phyloP scores from a whole-genome alignment of 1,140 invertebrate genomes.

The Brachionus calyciflorus region DNA sequence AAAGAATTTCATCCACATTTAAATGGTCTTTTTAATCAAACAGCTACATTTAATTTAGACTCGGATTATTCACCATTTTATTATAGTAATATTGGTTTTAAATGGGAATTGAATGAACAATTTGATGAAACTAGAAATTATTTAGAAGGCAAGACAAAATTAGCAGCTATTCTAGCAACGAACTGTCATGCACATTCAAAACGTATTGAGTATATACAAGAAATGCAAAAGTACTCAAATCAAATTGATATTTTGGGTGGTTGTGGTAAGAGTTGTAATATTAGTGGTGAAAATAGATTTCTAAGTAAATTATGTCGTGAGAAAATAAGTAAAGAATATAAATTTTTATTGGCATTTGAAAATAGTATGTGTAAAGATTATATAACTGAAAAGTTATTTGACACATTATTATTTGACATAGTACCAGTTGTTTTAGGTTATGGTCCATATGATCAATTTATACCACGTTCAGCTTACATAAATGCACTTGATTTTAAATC shows the following conservation, averaged over 20 bases:
- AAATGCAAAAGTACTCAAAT: slow-evolving; percentile 23
- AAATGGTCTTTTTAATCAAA: slow-evolving; percentile 27
- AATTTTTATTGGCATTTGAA: slow-evolving; percentile 54
- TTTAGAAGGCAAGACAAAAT: background rate
- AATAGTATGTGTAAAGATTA: slow-evolving; percentile 52
- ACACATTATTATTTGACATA: slow-evolving; percentile 47
- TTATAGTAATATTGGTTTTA: slow-evolving; percentile 14
- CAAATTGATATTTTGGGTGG: slow-evolving; percentile 50
- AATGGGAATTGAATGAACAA: background rate
- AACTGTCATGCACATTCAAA: slow-evolving; percentile 18
- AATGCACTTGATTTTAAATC: slow-evolving; percentile 47
- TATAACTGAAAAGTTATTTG: slow-evolving; percentile 53
- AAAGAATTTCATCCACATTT: background rate
- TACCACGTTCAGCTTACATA: slow-evolving; percentile 34
- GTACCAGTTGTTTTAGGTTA: slow-evolving; percentile 29
- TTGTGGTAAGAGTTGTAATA: slow-evolving; percentile 47
- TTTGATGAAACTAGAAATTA: background rate
- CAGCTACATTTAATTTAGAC: slow-evolving; percentile 4
- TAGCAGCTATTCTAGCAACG: background rate
- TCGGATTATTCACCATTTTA: slow-evolving; percentile 29
- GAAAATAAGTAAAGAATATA: slow-evolving; percentile 49
- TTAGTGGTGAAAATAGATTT: background rate
- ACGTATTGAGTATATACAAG: background rate
- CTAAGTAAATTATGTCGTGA: slow-evolving; percentile 31
- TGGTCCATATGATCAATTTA: slow-evolving; percentile 18